Percentiles rank a stretch among this genome's conserved stretches.
Conservation (phyloP, 2,113 vertebrate genomes). For the Megaptera novaeangliae region DNA sequence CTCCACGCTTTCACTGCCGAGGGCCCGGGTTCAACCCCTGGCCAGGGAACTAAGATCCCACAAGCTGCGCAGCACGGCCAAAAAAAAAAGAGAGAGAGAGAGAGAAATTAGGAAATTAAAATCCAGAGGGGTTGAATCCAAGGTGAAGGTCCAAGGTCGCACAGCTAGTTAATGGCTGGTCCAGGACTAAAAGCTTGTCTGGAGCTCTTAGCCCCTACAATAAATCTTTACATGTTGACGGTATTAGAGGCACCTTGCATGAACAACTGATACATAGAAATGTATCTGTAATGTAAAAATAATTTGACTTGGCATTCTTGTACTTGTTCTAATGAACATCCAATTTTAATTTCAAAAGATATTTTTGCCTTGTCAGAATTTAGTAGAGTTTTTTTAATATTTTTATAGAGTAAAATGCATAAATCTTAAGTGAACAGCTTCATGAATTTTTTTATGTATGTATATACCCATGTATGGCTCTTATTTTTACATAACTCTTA, state of each 20-base stretch:
- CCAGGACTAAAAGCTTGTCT: neutral
- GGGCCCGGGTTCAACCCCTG: too few relatives aligned
- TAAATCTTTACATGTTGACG: neutral
- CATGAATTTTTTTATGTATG: neutral
- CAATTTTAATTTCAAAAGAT: neutral
- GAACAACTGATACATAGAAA: neutral
- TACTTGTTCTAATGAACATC: neutral
- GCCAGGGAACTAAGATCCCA: too few relatives aligned
- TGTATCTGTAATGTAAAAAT: neutral
- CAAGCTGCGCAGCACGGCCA: too few relatives aligned
- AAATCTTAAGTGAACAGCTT: constrained; percentile 11
- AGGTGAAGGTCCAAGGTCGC: neutral
- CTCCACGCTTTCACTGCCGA: too few relatives aligned
- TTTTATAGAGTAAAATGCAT: neutral
- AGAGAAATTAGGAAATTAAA: constrained; percentile 10
- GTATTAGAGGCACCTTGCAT: neutral
- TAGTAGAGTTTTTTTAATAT: neutral
- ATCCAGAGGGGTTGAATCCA: neutral
- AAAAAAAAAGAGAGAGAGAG: too few relatives aligned
- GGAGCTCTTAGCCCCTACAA: neutral
- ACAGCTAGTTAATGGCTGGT: neutral
- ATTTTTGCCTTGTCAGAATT: neutral
- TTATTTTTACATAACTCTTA: neutral
- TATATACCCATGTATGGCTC: neutral
- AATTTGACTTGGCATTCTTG: neutral